Conservation (phyloP, 2,888 invertebrate species). For the Baronia brevicornis region DNA sequence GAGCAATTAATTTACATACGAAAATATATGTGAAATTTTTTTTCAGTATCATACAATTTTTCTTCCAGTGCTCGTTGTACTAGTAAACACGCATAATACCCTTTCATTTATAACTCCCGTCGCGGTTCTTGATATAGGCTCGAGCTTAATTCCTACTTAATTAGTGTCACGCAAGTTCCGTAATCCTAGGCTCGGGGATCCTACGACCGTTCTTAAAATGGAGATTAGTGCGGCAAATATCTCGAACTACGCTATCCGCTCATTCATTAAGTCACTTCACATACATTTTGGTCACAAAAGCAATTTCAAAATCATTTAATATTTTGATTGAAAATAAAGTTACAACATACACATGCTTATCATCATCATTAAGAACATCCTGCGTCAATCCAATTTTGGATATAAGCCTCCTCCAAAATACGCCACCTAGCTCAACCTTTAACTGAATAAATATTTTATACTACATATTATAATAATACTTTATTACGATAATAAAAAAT, state of each 20-base stretch:
- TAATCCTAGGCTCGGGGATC: slow-evolving; percentile 71
- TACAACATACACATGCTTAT: too few species aligned
- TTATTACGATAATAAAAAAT: too few species aligned
- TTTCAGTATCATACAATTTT: slow-evolving; percentile 16
- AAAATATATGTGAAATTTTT: background rate
- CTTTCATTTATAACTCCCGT: slow-evolving; percentile 72
- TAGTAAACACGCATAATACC: slow-evolving; percentile 64
- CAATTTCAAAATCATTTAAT: too few species aligned
- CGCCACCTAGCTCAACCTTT: too few species aligned
- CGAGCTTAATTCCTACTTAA: slow-evolving; percentile 73
- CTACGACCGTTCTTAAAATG: slow-evolving; percentile 74
- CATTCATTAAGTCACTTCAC: slow-evolving; percentile 54
- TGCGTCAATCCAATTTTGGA: too few species aligned
- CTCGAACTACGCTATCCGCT: slow-evolving; percentile 63
- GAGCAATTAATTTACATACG: too few species aligned
- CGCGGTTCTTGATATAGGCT: slow-evolving; percentile 71
- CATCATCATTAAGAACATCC: too few species aligned
- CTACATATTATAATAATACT: too few species aligned
- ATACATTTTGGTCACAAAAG: slow-evolving; percentile 10
- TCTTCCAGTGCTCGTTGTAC: slow-evolving; percentile 38
- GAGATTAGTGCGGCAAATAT: slow-evolving; percentile 72
- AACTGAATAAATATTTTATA: too few species aligned
- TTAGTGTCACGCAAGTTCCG: slow-evolving; percentile 75
- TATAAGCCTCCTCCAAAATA: too few species aligned
- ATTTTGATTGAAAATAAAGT: too few species aligned